Conservation (phyloP, 2,888 invertebrate species). For the Xanthorhoe spadicearia region DNA sequence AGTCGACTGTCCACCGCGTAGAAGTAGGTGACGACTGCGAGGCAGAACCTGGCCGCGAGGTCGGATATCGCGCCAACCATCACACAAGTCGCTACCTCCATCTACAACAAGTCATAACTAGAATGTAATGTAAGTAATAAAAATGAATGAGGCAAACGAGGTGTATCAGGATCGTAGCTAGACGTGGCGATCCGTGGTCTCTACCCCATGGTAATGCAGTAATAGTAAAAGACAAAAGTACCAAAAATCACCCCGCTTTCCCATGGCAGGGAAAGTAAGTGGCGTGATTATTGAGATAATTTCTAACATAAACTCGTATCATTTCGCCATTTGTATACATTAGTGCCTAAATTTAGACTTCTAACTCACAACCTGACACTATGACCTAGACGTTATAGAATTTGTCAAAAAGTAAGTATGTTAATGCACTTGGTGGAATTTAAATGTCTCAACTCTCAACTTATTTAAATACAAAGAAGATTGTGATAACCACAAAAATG, state of each 20-base stretch:
- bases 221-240: too few relatives aligned
- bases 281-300: too few relatives aligned
- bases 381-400: background rate
- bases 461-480: background rate
- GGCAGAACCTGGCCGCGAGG: constrained; percentile 86
- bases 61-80: constrained; percentile 89
- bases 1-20: constrained; percentile 86
- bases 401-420: background rate
- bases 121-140: too few relatives aligned
- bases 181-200: too few relatives aligned
- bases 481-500: background rate
- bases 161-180: too few relatives aligned
- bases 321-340: background rate
- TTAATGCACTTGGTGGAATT: background rate
- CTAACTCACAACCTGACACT: background rate
- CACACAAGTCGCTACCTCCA: constrained; percentile 87
- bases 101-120: constrained; percentile 58
- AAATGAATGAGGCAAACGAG: too few relatives aligned
- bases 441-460: background rate
- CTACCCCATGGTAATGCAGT: too few relatives aligned
- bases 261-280: too few relatives aligned
- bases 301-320: background rate
- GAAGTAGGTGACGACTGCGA: constrained; percentile 86
- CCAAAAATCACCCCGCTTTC: too few relatives aligned
- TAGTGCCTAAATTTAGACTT: background rate